Evolutionary conservation across 2,888 invertebrate species (phyloP).

Genomic region (Eurois occulta): DNA sequence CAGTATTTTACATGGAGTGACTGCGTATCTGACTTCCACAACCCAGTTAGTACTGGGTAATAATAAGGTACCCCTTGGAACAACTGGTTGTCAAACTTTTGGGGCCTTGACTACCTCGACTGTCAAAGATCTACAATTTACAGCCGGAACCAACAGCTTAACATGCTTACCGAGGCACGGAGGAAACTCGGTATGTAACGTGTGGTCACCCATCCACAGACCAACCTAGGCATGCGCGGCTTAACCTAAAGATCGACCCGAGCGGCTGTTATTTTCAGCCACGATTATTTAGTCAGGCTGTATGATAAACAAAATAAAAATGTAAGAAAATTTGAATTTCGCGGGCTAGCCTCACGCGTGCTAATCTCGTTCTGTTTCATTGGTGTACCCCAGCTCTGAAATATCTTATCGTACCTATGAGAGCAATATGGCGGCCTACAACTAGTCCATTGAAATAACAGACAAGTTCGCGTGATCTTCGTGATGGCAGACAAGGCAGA

Average conservation of each 20-base stretch:
- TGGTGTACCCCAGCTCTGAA: neutral
- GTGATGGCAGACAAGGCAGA: constrained; percentile 7
- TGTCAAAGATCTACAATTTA: neutral
- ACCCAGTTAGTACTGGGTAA: neutral
- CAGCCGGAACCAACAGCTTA: neutral
- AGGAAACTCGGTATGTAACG: no score
- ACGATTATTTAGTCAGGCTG: no score
- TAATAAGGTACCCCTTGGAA: neutral
- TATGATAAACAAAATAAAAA: no score
- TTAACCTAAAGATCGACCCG: no score
- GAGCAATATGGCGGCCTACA: neutral
- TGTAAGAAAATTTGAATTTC: no score
- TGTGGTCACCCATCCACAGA: no score
- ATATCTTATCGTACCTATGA: neutral
- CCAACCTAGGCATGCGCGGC: no score
- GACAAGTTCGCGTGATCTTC: constrained; percentile 45
- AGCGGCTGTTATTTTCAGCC: no score
- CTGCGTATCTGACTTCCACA: neutral
- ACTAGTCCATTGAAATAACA: constrained; percentile 14
- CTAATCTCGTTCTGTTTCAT: neutral
- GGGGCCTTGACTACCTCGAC: neutral
- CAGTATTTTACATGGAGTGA: neutral
- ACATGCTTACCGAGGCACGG: no score
- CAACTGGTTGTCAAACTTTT: neutral
- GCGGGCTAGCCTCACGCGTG: no score